A percentile compares a stretch with the other conserved stretches of the same genome.
Conservation (phyloP, 2,888 invertebrate genomes). For the Synergus itoensis region DNA sequence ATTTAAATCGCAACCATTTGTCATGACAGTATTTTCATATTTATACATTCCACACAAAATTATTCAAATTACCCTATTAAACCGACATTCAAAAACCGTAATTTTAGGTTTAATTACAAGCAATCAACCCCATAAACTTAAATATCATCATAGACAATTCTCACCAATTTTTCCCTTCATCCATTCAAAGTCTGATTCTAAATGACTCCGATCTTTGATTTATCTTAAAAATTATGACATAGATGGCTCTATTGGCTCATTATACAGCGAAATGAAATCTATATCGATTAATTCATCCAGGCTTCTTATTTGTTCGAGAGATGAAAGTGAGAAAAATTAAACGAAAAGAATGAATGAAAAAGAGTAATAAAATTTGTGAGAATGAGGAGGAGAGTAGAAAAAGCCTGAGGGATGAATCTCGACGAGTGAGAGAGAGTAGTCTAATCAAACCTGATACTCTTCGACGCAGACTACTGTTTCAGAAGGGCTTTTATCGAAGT, state of each 20-base stretch:
- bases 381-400: neutral
- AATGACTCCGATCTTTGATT: neutral
- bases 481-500: constrained; percentile 45
- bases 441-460: constrained; percentile 34
- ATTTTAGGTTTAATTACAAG: too few species aligned
- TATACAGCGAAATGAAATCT: constrained; percentile 5
- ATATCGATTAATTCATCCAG: constrained; percentile 9
- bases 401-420: constrained; percentile 18
- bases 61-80: too few species aligned
- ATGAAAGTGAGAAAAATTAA: neutral
- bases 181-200: neutral
- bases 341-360: constrained; percentile 11
- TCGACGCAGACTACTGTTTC: constrained; percentile 26
- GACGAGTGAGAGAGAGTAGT: neutral
- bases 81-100: too few species aligned
- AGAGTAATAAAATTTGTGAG: constrained; percentile 25
- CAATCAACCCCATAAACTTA: too few species aligned
- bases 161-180: too few species aligned
- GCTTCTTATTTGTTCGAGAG: neutral
- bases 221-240: neutral
- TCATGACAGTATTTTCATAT: too few species aligned
- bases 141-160: too few species aligned
- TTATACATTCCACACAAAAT: too few species aligned
- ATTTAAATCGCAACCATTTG: neutral
- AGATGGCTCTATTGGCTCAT: neutral